Conservation (phyloP, 2,888 invertebrate species). For the Andrena haemorrhoa region DNA sequence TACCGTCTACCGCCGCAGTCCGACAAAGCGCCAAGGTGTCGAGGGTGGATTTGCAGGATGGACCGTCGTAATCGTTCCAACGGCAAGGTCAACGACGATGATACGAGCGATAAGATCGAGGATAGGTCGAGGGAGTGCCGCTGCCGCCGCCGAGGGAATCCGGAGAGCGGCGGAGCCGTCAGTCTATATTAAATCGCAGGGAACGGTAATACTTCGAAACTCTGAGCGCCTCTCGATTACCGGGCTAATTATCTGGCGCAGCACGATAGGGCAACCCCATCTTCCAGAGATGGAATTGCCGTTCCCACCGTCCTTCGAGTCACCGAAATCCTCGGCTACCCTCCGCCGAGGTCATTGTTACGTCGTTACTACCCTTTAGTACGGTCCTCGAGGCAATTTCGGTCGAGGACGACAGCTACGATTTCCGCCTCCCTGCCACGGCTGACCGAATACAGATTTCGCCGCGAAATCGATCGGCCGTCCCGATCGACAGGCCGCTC, state of each 20-base stretch:
- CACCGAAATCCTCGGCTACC: slow-evolving; percentile 72
- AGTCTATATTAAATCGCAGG: slow-evolving; percentile 67
- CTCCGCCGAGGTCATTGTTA: slow-evolving; percentile 81
- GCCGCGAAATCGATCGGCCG: slow-evolving; percentile 50
- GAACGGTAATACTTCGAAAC: slow-evolving; percentile 67
- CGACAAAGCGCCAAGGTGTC: neutral
- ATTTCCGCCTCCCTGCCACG: slow-evolving; percentile 63
- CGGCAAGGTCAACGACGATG: slow-evolving; percentile 43
- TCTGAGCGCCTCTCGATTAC: slow-evolving; percentile 79
- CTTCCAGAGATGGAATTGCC: slow-evolving; percentile 78
- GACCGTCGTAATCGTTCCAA: slow-evolving; percentile 22
- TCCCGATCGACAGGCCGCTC: slow-evolving; percentile 21
- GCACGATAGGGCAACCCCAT: slow-evolving; percentile 78
- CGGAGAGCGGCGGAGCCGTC: slow-evolving; percentile 27
- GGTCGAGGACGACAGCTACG: slow-evolving; percentile 64
- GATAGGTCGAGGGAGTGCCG: neutral
- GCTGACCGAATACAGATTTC: slow-evolving; percentile 64
- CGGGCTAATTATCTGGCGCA: slow-evolving; percentile 82
- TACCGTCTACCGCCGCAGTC: neutral
- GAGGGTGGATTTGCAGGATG: slow-evolving; percentile 45
- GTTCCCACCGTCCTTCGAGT: slow-evolving; percentile 74
- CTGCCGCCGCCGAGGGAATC: slow-evolving; percentile 13
- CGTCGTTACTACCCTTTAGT: slow-evolving; percentile 82
- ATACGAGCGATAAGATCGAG: slow-evolving; percentile 58
- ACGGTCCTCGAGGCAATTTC: slow-evolving; percentile 74